phyloP scores from a whole-genome alignment of 2,113 vertebrate genomes.

The Spermophilus dauricus region DNA sequence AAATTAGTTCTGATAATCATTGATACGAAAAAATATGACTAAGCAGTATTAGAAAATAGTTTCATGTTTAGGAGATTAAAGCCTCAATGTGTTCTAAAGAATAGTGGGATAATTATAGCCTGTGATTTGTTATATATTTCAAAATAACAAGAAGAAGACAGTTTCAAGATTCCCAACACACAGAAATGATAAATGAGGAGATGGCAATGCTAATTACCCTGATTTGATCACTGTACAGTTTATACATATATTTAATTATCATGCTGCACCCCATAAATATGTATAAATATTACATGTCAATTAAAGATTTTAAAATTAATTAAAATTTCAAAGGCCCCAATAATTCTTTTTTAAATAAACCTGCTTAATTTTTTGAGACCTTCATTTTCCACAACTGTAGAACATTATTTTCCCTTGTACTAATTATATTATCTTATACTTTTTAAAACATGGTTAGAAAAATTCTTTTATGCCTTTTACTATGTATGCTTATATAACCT shows the following conservation, averaged over 20 bases:
- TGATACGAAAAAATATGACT: neutral
- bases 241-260: neutral
- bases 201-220: neutral
- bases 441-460: neutral
- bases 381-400: neutral
- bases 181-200: neutral
- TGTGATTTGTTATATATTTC: neutral
- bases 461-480: neutral
- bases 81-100: neutral
- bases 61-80: constrained; percentile 14
- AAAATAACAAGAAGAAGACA: neutral
- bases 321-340: neutral
- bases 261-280: neutral
- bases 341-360: neutral
- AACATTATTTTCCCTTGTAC: neutral
- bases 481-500: neutral
- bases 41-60: neutral
- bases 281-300: neutral
- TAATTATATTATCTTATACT: neutral
- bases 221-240: too few relatives aligned
- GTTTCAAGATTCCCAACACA: neutral
- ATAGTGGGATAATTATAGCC: neutral
- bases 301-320: neutral
- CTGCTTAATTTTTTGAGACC: neutral
- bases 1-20: neutral